Conservation (phyloP, 2,113 vertebrate species). For the Rhegmatorhina hoffmannsi region DNA sequence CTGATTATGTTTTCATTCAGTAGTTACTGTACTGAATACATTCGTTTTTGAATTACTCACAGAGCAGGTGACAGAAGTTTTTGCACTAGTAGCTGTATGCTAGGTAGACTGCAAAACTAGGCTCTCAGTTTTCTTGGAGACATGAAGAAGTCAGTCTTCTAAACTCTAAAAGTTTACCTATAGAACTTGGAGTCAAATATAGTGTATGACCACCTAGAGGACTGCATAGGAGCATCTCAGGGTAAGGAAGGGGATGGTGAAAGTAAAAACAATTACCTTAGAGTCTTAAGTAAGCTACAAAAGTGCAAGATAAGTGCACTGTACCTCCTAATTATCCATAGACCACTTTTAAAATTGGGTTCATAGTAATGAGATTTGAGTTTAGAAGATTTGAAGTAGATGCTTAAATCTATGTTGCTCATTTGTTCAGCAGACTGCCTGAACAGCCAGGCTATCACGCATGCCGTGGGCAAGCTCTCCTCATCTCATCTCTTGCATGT, state of each 20-base stretch:
- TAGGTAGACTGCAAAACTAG: not conserved
- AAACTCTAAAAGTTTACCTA: not conserved
- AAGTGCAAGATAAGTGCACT: not conserved
- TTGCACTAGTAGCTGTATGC: not conserved
- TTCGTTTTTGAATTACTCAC: not conserved
- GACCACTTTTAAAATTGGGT: not conserved
- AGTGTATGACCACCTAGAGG: not conserved
- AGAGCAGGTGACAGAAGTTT: not conserved
- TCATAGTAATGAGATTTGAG: not conserved
- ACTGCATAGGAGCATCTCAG: not conserved
- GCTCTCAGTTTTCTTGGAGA: not conserved
- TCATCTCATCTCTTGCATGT: not conserved
- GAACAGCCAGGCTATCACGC: not conserved
- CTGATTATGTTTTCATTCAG: not conserved
- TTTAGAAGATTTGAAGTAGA: not conserved
- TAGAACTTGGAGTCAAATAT: not conserved
- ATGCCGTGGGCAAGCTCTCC: not conserved
- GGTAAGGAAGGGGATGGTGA: fast-evolving
- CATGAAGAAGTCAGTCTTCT: not conserved
- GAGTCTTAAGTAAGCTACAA: not conserved
- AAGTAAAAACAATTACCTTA: not conserved
- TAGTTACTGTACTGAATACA: not conserved
- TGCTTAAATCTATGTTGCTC: not conserved
- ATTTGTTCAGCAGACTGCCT: not conserved
- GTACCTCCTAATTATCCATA: not conserved